Percentiles rank a stretch among this genome's conserved stretches.
These are phyloP conservation scores for Limanda limanda DNA, from an alignment of 2,113 vertebrate species.

Conservation along the genomic window DNA sequence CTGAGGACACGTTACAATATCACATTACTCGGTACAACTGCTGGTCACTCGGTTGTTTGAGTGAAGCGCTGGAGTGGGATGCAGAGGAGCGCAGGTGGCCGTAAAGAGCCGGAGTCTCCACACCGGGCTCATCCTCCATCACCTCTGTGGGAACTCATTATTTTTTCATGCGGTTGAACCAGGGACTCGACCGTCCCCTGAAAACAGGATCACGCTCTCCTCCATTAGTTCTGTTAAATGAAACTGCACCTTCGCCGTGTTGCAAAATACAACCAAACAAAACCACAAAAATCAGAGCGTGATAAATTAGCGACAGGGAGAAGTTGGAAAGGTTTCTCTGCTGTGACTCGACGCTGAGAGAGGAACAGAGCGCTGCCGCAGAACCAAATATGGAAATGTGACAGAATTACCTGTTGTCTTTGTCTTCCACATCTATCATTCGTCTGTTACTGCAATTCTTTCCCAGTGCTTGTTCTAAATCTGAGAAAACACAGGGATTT, in stretches of 20 bases:
- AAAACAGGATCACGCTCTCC: slow-evolving; percentile 48
- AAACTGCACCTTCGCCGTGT: background rate
- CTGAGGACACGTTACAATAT: background rate
- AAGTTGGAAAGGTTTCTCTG: background rate
- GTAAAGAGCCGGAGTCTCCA: slow-evolving; percentile 26
- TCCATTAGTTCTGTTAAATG: slow-evolving; percentile 47
- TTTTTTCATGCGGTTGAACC: slow-evolving; percentile 74
- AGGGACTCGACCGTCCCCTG: slow-evolving; percentile 37
- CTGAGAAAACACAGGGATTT: slow-evolving; percentile 29
- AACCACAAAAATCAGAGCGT: background rate
- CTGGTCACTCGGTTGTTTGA: slow-evolving; percentile 2
- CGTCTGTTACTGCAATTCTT: slow-evolving; percentile 21
- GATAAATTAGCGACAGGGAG: background rate
- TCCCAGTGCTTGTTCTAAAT: slow-evolving; percentile 19
- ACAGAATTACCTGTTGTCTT: slow-evolving; percentile 21
- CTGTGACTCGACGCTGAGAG: background rate
- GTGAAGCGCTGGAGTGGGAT: slow-evolving; percentile 7
- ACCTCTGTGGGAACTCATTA: slow-evolving; percentile 64
- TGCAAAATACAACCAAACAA: background rate
- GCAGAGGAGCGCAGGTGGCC: background rate
- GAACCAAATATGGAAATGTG: slow-evolving; percentile 13
- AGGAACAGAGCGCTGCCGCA: background rate
- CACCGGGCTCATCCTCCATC: slow-evolving; percentile 29
- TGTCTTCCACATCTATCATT: slow-evolving; percentile 24
- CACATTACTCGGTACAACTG: slow-evolving; percentile 5